A percentile compares a stretch with the other conserved stretches of the same genome.
These are phyloP conservation scores for Cyclina sinensis DNA, from an alignment of 1,140 invertebrate genomes.

Conservation along the genomic window DNA sequence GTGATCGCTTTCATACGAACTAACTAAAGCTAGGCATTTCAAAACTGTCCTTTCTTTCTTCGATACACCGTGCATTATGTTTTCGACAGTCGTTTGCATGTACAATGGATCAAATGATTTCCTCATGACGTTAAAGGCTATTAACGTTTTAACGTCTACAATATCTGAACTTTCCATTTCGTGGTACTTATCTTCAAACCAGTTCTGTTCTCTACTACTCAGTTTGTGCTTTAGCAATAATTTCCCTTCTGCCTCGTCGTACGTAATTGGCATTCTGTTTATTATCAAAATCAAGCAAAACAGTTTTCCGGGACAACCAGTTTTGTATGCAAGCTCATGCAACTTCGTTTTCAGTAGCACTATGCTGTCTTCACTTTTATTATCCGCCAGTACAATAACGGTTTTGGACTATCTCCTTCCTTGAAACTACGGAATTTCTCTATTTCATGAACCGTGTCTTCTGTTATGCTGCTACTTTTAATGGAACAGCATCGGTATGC, in stretches of 20 bases:
- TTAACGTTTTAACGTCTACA: constrained; percentile 39
- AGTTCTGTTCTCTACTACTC: not conserved
- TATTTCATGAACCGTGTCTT: constrained; percentile 35
- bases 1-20: constrained; percentile 48
- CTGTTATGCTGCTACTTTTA: constrained; percentile 3
- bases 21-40: constrained; percentile 16
- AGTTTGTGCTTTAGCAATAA: constrained; percentile 20
- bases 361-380: constrained; percentile 31
- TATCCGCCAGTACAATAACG: constrained; percentile 45
- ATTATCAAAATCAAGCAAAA: constrained; percentile 41
- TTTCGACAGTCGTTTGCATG: constrained; percentile 5
- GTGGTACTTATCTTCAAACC: constrained; percentile 54
- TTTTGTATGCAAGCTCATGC: constrained; percentile 47
- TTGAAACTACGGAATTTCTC: constrained; percentile 41
- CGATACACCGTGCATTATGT: constrained; percentile 42
- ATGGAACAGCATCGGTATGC: constrained; percentile 50
- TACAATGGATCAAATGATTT: constrained; percentile 50
- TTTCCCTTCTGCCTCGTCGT: not conserved
- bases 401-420: constrained; percentile 32
- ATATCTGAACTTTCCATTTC: constrained; percentile 22
- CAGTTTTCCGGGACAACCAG: constrained; percentile 24
- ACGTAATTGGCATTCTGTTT: constrained; percentile 17
- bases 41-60: constrained; percentile 25
- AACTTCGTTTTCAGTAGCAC: constrained; percentile 23
- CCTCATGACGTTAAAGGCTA: constrained; percentile 53